A percentile compares a stretch with the other conserved stretches of the same genome.
These are phyloP conservation scores for Danio kyathit DNA, from an alignment of 2,797 vertebrate genomes.

Conservation along the genomic window DNA sequence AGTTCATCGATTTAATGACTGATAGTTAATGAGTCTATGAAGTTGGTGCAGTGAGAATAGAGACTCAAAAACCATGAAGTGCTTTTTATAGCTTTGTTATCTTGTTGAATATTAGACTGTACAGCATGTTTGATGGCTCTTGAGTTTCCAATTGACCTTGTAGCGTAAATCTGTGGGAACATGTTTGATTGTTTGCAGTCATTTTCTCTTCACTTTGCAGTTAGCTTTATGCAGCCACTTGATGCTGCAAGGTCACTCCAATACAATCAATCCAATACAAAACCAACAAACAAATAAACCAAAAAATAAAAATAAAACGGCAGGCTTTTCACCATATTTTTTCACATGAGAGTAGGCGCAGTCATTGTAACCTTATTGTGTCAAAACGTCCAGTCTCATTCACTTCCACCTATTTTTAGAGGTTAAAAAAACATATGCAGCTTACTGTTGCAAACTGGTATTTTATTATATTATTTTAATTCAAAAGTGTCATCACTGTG, in stretches of 20 bases:
- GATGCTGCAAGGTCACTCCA: neutral
- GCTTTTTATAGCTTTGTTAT: neutral
- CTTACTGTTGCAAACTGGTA: too few species aligned
- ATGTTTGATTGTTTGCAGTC: neutral
- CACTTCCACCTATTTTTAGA: too few species aligned
- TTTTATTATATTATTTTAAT: too few species aligned
- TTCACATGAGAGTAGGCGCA: too few species aligned
- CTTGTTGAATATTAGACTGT: conserved; percentile 17
- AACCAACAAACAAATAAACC: too few species aligned
- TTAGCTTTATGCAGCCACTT: neutral
- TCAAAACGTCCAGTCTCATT: too few species aligned
- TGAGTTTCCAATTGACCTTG: conserved; percentile 8
- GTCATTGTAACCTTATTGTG: too few species aligned
- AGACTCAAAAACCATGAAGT: conserved; percentile 17
- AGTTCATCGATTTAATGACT: neutral
- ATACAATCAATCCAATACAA: too few species aligned
- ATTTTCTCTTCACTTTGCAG: conserved; percentile 1
- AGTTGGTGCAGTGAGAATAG: neutral
- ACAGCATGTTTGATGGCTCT: conserved; percentile 16
- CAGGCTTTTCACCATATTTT: too few species aligned
- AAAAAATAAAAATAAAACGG: too few species aligned
- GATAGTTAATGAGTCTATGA: neutral
- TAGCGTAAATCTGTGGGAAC: neutral
- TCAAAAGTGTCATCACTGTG: too few species aligned
- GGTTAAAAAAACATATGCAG: too few species aligned